A percentile compares a stretch with the other conserved stretches of the same genome.
Evolutionary conservation across 1,140 invertebrate species (phyloP).

Genomic region (Pantala flavescens): DNA sequence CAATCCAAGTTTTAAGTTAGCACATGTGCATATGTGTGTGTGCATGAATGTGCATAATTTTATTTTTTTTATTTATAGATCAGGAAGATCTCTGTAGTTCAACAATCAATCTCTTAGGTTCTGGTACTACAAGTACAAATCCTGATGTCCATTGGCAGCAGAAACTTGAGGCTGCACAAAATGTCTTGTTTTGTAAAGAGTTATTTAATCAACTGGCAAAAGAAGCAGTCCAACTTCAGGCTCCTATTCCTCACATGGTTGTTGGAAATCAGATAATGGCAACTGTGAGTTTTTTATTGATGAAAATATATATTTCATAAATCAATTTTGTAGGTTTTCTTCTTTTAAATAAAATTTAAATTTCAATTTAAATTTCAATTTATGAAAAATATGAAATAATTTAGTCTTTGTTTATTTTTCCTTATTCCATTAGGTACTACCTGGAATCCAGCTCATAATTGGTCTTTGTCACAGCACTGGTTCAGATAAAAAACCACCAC

Average conservation of each 20-base stretch:
- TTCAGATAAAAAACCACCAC: constrained; percentile 42
- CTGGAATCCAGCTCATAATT: constrained; percentile 80
- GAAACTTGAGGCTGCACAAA: constrained; percentile 90
- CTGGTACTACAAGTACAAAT: constrained; percentile 42
- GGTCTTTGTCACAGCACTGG: constrained; percentile 66
- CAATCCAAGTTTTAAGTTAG: too few relatives aligned
- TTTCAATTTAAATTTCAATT: too few relatives aligned
- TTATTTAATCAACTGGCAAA: constrained; percentile 87
- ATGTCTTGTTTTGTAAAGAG: constrained; percentile 96
- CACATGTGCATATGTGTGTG: too few relatives aligned
- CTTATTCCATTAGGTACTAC: constrained; percentile 60
- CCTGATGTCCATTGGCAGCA: constrained; percentile 86
- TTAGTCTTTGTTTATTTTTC: too few relatives aligned
- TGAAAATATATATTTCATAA: too few relatives aligned
- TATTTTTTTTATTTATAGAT: constrained; percentile 35
- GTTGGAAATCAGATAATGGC: constrained; percentile 95
- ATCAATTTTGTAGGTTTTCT: not conserved
- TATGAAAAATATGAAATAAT: too few relatives aligned
- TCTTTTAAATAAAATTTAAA: not conserved
- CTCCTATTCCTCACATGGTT: constrained; percentile 90
- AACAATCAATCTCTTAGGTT: constrained; percentile 57
- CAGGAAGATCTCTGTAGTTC: constrained; percentile 73
- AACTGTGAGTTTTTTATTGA: constrained; percentile 48
- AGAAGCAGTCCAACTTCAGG: constrained; percentile 86
- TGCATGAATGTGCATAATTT: too few relatives aligned